phyloP scores from a whole-genome alignment of 2,888 invertebrate genomes.

The Andrena bucephala region DNA sequence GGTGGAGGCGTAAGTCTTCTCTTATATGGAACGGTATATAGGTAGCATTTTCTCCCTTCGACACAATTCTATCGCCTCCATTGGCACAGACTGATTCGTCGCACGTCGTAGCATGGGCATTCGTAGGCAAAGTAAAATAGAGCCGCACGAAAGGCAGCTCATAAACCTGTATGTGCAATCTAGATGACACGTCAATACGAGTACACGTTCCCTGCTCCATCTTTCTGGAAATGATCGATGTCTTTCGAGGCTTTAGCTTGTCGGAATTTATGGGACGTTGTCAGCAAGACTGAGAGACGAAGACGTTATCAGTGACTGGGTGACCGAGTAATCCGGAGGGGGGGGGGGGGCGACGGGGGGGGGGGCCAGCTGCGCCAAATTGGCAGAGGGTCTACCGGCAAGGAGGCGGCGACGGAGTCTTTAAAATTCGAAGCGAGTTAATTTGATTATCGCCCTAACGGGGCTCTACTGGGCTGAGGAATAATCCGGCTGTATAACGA shows the following conservation, averaged over 20 bases:
- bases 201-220: background rate
- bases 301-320: conserved; percentile 50
- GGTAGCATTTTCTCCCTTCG: no score
- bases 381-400: conserved; percentile 40
- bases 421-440: conserved; percentile 74
- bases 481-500: conserved; percentile 81
- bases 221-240: conserved; percentile 2
- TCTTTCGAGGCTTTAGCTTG: background rate
- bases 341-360: background rate
- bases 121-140: background rate
- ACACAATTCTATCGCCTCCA: no score
- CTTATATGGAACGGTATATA: no score
- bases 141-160: background rate
- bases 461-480: conserved; percentile 63
- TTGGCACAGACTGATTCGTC: no score
- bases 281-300: conserved; percentile 34
- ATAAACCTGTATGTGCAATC: background rate
- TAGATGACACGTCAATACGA: background rate
- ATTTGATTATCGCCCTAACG: conserved; percentile 76
- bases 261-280: conserved; percentile 43
- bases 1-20: no score
- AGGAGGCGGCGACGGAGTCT: conserved; percentile 39
- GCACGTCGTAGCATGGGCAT: no score
- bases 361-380: conserved; percentile 57
- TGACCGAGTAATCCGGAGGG: conserved; percentile 53